Evolutionary conservation across 2,888 invertebrate species (phyloP).

Genomic region (Agrochola lota): DNA sequence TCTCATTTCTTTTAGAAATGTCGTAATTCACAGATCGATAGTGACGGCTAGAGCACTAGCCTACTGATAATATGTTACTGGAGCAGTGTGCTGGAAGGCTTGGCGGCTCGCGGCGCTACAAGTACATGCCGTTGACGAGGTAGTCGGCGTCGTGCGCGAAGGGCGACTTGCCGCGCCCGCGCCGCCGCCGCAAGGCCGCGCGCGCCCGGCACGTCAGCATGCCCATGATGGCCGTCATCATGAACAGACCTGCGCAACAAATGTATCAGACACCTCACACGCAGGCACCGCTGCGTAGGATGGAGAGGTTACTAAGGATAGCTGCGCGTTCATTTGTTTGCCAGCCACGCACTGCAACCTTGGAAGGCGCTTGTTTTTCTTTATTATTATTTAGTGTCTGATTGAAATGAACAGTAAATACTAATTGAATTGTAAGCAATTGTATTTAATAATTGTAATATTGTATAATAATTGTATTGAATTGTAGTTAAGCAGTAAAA

Average conservation of each 20-base stretch:
- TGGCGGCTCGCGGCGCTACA: constrained; percentile 88
- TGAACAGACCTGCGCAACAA: constrained; percentile 91
- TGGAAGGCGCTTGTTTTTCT: too few species aligned
- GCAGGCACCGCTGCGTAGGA: background rate
- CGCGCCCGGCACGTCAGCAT: constrained; percentile 91
- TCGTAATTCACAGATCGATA: constrained; percentile 7
- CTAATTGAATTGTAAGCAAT: too few species aligned
- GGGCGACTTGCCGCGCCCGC: constrained; percentile 94
- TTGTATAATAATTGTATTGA: too few species aligned
- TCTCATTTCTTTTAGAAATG: constrained; percentile 18
- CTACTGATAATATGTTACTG: background rate
- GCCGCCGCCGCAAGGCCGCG: constrained; percentile 93
- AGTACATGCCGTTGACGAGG: constrained; percentile 99
- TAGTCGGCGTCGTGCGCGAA: constrained; percentile 98
- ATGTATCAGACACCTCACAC: too few species aligned
- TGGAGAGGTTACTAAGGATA: background rate
- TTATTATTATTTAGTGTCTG: too few species aligned
- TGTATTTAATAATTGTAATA: too few species aligned
- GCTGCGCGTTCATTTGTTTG: background rate
- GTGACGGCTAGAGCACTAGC: background rate
- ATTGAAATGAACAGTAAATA: too few species aligned
- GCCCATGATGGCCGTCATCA: constrained; percentile 91
- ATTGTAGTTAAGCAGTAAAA: too few species aligned
- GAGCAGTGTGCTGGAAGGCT: background rate
- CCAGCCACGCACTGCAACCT: background rate